Conservation (phyloP, 2,113 vertebrate genomes). For the Mastomys natalensis region DNA sequence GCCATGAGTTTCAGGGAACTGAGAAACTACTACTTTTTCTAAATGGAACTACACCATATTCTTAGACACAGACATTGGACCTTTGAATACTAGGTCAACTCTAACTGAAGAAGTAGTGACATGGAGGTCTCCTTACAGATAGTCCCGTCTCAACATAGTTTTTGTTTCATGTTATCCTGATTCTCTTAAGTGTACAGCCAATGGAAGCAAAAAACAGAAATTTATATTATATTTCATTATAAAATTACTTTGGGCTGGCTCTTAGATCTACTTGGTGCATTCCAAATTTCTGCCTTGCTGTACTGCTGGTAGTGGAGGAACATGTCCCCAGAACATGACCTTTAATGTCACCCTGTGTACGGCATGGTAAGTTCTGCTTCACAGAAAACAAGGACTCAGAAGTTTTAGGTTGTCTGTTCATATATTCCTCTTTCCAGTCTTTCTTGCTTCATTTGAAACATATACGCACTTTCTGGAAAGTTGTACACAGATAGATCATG, state of each 20-base stretch:
- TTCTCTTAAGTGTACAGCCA: background rate
- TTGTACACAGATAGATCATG: background rate
- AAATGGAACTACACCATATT: background rate
- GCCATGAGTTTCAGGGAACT: background rate
- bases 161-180: background rate
- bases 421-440: background rate
- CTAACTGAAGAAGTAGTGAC: background rate
- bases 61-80: background rate
- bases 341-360: background rate
- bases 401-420: background rate
- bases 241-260: background rate
- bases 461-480: background rate
- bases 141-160: background rate
- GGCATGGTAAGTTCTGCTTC: background rate
- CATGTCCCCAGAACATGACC: background rate
- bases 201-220: background rate
- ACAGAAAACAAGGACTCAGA: background rate
- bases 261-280: background rate
- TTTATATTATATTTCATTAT: background rate
- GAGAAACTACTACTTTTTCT: slow-evolving; percentile 11
- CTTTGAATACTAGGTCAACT: background rate
- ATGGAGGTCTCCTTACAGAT: background rate
- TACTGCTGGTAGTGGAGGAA: background rate
- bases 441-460: background rate
- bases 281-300: background rate